These are phyloP conservation scores for Mungos mungo DNA, from an alignment of 2,113 vertebrate genomes.

Conservation along the genomic window DNA sequence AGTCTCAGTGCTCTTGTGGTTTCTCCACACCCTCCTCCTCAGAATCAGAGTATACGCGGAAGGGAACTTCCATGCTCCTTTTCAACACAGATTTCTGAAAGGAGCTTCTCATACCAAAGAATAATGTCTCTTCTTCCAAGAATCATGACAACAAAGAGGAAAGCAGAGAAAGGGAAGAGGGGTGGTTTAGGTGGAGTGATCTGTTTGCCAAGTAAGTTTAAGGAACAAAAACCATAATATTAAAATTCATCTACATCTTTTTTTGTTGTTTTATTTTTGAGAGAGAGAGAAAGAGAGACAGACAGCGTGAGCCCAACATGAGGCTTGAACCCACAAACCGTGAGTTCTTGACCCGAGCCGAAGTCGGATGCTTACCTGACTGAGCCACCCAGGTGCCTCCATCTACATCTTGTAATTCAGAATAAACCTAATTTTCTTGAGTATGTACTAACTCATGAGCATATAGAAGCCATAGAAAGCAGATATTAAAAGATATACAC, in stretches of 20 bases:
- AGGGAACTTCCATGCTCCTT: background rate
- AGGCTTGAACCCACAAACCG: too few species aligned
- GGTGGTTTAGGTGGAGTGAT: background rate
- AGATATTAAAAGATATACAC: conserved; percentile 36
- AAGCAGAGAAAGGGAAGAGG: background rate
- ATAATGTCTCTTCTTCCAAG: background rate
- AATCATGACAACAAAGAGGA: background rate
- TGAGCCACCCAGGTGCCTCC: too few species aligned
- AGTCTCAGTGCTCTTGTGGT: background rate
- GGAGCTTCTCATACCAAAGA: background rate
- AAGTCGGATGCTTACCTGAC: too few species aligned
- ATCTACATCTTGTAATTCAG: conserved; percentile 42
- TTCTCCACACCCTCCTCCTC: background rate
- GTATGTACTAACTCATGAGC: conserved; percentile 21
- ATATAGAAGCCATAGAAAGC: background rate
- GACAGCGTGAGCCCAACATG: too few species aligned
- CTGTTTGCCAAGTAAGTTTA: conserved; percentile 31
- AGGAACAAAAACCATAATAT: background rate
- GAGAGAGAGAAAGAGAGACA: too few species aligned
- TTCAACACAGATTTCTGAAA: background rate
- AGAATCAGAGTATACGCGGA: background rate
- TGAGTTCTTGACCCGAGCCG: too few species aligned
- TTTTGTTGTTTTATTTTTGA: too few species aligned
- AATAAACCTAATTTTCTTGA: conserved; percentile 41
- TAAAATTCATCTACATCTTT: conserved; percentile 53